A percentile compares a stretch with the other conserved stretches of the same genome.
Evolutionary conservation across 1,140 invertebrate species (phyloP).

Genomic region (Leptinotarsa undecemlineata): DNA sequence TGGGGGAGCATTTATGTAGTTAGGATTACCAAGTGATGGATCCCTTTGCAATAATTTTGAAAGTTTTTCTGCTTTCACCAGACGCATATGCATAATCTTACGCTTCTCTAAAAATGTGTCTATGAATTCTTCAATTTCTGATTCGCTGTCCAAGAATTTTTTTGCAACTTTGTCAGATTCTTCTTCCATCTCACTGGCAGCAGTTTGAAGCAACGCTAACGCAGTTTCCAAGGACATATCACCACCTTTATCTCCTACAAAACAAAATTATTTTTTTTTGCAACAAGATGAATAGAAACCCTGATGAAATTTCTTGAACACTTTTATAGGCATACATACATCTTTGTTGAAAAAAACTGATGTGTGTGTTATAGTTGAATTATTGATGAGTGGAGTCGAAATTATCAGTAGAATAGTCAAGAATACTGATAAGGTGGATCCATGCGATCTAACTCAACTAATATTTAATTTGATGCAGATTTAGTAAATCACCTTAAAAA

Average conservation of each 20-base stretch:
- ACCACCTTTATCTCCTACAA: conserved; percentile 68
- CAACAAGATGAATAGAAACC: too few relatives aligned
- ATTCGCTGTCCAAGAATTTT: conserved; percentile 73
- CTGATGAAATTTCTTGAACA: too few relatives aligned
- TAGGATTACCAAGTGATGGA: conserved; percentile 44
- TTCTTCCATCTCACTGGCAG: conserved; percentile 85
- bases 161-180: conserved; percentile 80
- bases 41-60: conserved; percentile 69
- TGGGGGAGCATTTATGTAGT: conserved; percentile 52
- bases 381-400: too few relatives aligned
- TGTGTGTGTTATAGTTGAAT: too few relatives aligned
- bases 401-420: too few relatives aligned
- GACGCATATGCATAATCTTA: conserved; percentile 77
- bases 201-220: conserved; percentile 80
- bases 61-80: conserved; percentile 88
- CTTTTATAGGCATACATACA: too few relatives aligned
- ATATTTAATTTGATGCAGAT: too few relatives aligned
- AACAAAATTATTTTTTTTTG: too few relatives aligned
- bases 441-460: too few relatives aligned
- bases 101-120: conserved; percentile 74
- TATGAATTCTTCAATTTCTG: conserved; percentile 78
- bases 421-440: too few relatives aligned
- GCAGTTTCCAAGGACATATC: conserved; percentile 78
- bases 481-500: too few relatives aligned
- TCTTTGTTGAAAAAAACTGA: too few relatives aligned